phyloP scores from a whole-genome alignment of 53 echinoderm and acorn worm genomes.

The Patiria pectinifera region DNA sequence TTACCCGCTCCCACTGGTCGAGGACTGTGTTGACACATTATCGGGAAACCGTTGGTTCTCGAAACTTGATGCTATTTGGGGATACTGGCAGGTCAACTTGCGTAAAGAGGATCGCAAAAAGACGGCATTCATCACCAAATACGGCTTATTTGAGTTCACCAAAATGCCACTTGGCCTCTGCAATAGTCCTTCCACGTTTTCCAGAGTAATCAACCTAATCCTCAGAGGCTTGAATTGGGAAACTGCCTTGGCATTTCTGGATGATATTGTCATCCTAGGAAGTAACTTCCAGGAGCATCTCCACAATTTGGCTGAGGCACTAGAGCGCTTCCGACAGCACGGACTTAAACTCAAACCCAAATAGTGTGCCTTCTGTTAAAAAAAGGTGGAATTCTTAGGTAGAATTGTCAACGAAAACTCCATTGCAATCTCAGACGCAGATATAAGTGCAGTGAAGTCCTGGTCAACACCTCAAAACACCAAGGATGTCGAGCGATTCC shows the following conservation, averaged over 20 bases:
- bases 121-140: conserved; percentile 58
- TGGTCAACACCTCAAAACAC: conserved; percentile 49
- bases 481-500: conserved; percentile 48
- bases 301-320: conserved; percentile 37
- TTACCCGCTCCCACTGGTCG: too few relatives aligned
- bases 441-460: conserved; percentile 6
- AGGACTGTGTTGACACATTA: too few relatives aligned
- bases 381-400: too few relatives aligned
- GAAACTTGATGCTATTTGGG: too few relatives aligned
- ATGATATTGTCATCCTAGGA: conserved; percentile 64
- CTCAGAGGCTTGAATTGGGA: conserved; percentile 66
- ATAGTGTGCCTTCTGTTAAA: too few relatives aligned
- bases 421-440: background rate
- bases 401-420: too few relatives aligned
- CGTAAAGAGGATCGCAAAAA: conserved; percentile 60
- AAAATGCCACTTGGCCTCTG: conserved; percentile 36
- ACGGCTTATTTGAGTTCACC: conserved; percentile 18
- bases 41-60: too few relatives aligned
- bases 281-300: conserved; percentile 55
- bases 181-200: conserved; percentile 67
- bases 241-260: conserved; percentile 63
- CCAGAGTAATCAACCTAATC: conserved; percentile 61
- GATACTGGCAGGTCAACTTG: background rate
- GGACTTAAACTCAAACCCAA: too few relatives aligned
- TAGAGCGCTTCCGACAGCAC: background rate